phyloP scores from a whole-genome alignment of 1,140 invertebrate species.

The Sitobion miscanthi region DNA sequence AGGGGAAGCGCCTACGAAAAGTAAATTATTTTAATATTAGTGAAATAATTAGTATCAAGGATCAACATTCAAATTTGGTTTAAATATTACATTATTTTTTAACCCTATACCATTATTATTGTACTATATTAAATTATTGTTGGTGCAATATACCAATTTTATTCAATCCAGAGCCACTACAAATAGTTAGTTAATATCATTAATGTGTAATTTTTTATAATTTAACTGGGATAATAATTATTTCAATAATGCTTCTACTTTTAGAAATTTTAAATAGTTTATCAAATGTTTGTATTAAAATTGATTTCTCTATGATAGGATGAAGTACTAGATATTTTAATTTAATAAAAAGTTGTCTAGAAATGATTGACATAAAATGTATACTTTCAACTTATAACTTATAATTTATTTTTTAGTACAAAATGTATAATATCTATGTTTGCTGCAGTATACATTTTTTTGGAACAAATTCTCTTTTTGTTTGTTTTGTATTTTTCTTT shows the following conservation, averaged over 20 bases:
- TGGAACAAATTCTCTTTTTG: background rate
- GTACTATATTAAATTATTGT: background rate
- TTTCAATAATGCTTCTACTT: background rate
- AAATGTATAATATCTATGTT: no score
- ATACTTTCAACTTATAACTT: no score
- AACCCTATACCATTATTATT: background rate
- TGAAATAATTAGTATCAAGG: background rate
- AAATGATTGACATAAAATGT: no score
- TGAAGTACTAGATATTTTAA: no score
- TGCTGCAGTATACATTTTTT: background rate
- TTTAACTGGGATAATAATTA: background rate
- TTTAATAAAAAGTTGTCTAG: no score
- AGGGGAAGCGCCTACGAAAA: slow-evolving; percentile 77
- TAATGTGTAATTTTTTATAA: background rate
- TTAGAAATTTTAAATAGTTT: background rate
- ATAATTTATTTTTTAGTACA: no score
- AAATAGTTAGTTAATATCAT: background rate
- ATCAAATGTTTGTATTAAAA: no score
- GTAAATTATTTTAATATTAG: slow-evolving; percentile 18
- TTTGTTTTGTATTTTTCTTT: background rate
- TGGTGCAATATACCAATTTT: background rate
- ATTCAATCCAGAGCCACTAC: background rate
- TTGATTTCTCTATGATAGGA: no score
- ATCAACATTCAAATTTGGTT: background rate
- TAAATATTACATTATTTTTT: background rate